Conservation (phyloP, 2,797 vertebrate species). For the Acrocephalus scirpaceus region DNA sequence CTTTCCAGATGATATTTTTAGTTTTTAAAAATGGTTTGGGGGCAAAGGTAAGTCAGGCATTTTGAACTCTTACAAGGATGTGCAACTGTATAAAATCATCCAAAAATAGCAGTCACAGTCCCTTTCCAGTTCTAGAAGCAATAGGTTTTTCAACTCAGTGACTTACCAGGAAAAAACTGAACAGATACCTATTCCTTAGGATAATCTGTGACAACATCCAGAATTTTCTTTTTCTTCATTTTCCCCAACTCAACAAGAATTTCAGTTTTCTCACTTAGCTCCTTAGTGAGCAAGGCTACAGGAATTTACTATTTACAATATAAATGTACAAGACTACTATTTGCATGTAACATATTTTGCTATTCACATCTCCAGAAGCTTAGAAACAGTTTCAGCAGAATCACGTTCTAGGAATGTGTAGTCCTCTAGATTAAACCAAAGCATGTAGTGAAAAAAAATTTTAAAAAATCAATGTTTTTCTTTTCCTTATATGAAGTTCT, state of each 20-base stretch:
- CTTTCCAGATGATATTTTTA: neutral
- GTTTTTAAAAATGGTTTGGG: neutral
- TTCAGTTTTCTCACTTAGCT: neutral
- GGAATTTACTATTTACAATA: neutral
- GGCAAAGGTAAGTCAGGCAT: neutral
- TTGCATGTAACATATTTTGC: neutral
- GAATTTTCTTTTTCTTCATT: neutral
- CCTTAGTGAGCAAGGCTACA: neutral
- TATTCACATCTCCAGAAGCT: neutral
- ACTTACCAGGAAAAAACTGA: neutral
- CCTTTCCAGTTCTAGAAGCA: neutral
- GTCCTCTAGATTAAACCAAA: neutral
- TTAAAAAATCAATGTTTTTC: neutral
- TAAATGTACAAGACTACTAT: neutral
- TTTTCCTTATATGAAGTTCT: neutral
- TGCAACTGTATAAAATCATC: neutral
- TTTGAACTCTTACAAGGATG: neutral
- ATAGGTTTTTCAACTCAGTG: neutral
- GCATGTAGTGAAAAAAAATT: neutral
- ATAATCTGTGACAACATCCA: neutral
- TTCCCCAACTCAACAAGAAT: neutral
- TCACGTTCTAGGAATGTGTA: neutral
- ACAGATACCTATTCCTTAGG: neutral
- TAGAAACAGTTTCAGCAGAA: neutral
- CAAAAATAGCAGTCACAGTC: neutral